Conservation (phyloP, 2,797 vertebrate genomes). For the Silurus lanzhouensis region DNA sequence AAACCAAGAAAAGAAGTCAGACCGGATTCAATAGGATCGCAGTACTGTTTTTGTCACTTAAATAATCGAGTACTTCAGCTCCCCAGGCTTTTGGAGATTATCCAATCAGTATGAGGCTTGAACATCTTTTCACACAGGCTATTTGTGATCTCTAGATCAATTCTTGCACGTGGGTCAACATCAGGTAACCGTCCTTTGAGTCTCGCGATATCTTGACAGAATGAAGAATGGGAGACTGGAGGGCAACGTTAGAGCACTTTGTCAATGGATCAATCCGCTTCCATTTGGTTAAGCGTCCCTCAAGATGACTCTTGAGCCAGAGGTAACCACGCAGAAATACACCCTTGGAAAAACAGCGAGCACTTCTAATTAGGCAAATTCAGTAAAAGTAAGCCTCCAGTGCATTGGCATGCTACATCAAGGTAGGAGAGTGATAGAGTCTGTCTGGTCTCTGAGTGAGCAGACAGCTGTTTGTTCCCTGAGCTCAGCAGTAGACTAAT, state of each 20-base stretch:
- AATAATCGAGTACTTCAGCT: constrained; percentile 49
- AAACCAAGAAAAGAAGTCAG: constrained; percentile 10
- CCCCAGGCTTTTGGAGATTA: constrained; percentile 39
- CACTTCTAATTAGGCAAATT: constrained; percentile 62
- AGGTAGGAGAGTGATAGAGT: constrained; percentile 47
- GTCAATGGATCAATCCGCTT: constrained; percentile 49
- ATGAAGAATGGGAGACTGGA: not conserved
- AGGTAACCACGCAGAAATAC: constrained; percentile 54
- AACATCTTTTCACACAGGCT: constrained; percentile 32
- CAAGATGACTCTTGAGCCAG: constrained; percentile 46
- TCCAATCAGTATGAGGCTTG: constrained; percentile 35
- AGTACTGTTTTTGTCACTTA: constrained; percentile 38
- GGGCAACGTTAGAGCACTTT: constrained; percentile 33
- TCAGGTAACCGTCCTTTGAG: constrained; percentile 36
- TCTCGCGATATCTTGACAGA: constrained; percentile 33
- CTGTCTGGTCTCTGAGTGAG: constrained; percentile 63
- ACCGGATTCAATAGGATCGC: constrained; percentile 29
- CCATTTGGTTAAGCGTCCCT: constrained; percentile 52
- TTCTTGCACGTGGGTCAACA: constrained; percentile 45
- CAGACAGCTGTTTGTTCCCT: constrained; percentile 67
- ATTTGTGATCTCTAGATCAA: constrained; percentile 53
- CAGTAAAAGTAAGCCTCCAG: constrained; percentile 35
- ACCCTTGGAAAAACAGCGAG: constrained; percentile 54
- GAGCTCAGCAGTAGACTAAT: constrained; percentile 75
- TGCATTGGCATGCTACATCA: constrained; percentile 37